Evolutionary conservation across 2,888 invertebrate species (phyloP), one percentile per base, ranked within the genome.

Genomic region (Theretra japonica): DNA sequence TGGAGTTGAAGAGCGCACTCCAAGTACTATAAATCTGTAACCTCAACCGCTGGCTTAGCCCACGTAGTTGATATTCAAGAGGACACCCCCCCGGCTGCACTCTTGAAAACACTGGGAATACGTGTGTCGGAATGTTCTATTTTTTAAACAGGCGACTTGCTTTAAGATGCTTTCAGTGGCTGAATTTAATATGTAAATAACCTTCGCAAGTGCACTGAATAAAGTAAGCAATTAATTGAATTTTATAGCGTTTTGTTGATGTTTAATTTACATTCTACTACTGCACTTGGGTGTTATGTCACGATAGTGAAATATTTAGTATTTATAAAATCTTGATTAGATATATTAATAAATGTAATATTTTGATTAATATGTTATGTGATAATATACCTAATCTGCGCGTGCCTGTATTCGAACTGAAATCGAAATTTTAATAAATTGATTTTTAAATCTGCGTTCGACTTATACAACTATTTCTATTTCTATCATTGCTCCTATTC

Each of bases 21-120:
- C 68, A 75, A 80, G 79, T 75, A 78, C 77, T 77, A 85, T 88
- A 87, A 87, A 87, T 87, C 84, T 80, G 75, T 73, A 74, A 80
- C 79, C 77, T 79, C 76, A 76, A 72, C 73, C 73, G 76, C 75
- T 59, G 74, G 75, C 77, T 81, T 79, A 77, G 73, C 72, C 72
- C n/a, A 73, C 73, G 71, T 77, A 76, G 75, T 82, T 82, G 82
- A 80, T 81, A 82, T 82, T 79, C 81, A 79, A 73, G 75, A 70
- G 73, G 58, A 75, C 58, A 69, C 73, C 72, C n/a, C 41, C 58
- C 65, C 68, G 25, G 73, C 74, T 79, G 71, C 77, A 77, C 74
- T 73, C 73, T 77, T 74, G 62, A 56, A 72, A 79, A 77, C 69
- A 76, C 76, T 72, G 68, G 70, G 74, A 75, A 76, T 73, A 79